phyloP scores from a whole-genome alignment of 2,888 invertebrate genomes.

The Nymphalis polychloros region DNA sequence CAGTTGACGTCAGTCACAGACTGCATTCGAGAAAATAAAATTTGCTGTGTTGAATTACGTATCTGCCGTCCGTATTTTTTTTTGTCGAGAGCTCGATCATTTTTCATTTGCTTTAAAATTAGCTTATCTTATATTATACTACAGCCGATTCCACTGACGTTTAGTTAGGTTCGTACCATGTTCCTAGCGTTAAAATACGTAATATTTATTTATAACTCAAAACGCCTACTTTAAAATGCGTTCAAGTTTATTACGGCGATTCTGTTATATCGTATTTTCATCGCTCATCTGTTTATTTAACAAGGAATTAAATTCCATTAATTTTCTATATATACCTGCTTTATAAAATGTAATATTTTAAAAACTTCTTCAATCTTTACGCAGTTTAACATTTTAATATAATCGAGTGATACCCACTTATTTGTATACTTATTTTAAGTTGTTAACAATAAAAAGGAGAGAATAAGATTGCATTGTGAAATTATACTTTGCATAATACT shows the following conservation, averaged over 20 bases:
- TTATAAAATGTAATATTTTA: conserved; percentile 29
- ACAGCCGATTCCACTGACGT: conserved; percentile 43
- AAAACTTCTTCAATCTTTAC: conserved; percentile 23
- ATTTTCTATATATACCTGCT: conserved; percentile 35
- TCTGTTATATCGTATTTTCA: conserved; percentile 33
- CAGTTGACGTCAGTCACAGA: conserved; percentile 17
- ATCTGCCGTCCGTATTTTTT: conserved; percentile 67
- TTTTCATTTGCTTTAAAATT: conserved; percentile 27
- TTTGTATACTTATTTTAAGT: conserved; percentile 60
- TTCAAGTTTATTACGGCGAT: conserved; percentile 28
- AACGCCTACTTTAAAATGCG: conserved; percentile 35
- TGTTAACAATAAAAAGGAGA: conserved; percentile 75
- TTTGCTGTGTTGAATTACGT: conserved; percentile 44
- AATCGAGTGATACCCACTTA: conserved; percentile 44
- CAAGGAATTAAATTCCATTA: conserved; percentile 67
- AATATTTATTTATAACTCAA: conserved; percentile 58
- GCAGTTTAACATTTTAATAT: conserved; percentile 35
- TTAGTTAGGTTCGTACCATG: conserved; percentile 54
- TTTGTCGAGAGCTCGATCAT: conserved; percentile 25
- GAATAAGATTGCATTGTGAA: conserved; percentile 78
- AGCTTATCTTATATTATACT: conserved; percentile 29
- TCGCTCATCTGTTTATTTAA: conserved; percentile 39
- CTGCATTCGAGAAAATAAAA: conserved; percentile 34
- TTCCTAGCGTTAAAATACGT: conserved; percentile 62
- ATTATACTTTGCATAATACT: conserved; percentile 69